A percentile compares a stretch with the other conserved stretches of the same genome.
These are phyloP conservation scores for Ochropacha duplaris DNA, from an alignment of 2,888 invertebrate species.

Conservation along the genomic window DNA sequence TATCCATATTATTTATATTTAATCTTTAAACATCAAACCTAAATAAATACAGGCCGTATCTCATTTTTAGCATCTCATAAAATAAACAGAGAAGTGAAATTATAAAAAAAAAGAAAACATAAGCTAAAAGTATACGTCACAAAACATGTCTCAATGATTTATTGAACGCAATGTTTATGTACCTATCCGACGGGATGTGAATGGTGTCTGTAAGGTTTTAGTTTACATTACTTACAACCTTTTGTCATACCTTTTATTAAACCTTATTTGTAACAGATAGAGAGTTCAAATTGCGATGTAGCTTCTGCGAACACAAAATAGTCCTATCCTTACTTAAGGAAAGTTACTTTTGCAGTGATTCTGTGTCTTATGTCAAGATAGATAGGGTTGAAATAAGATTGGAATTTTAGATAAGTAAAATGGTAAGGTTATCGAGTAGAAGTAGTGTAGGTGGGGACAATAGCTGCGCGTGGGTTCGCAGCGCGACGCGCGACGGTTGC, in stretches of 20 bases:
- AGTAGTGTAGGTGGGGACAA: constrained; percentile 63
- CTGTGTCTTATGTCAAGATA: not conserved
- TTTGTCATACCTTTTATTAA: constrained; percentile 10
- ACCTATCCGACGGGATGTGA: constrained; percentile 56
- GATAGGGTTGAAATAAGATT: not conserved
- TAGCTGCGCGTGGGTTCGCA: constrained; percentile 59
- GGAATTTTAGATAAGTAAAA: not conserved
- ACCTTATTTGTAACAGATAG: constrained; percentile 5
- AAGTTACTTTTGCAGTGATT: not conserved
- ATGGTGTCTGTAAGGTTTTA: constrained; percentile 57
- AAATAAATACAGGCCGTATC: constrained; percentile 21
- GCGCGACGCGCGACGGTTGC: constrained; percentile 33
- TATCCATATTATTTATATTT: not conserved
- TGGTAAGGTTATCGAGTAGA: constrained; percentile 26
- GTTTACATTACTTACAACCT: constrained; percentile 53
- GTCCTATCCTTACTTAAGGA: not conserved
- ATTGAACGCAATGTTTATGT: constrained; percentile 76
- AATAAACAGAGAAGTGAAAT: constrained; percentile 46
- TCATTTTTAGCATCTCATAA: constrained; percentile 42
- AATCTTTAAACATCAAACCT: not conserved
- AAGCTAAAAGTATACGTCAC: constrained; percentile 60
- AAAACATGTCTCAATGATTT: constrained; percentile 74
- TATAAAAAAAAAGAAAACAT: constrained; percentile 37
- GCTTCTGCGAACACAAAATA: not conserved
- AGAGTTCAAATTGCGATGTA: constrained; percentile 15